Base-by-base conservation (phyloP, 1,140 invertebrate genomes). In the Solen grandis region DNA sequence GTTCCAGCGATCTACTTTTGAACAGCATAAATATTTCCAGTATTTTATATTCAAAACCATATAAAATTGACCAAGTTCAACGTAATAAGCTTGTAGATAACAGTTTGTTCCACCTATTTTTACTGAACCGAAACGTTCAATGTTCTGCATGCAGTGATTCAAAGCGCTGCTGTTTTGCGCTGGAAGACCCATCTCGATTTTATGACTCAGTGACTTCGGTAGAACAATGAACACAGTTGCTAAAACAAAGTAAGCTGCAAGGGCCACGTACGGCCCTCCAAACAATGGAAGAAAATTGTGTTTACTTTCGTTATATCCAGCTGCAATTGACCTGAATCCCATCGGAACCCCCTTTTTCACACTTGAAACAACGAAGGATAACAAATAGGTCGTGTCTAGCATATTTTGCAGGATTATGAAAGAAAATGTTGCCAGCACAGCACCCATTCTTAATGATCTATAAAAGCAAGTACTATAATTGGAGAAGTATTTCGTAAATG, bases 341-440 rank as follows among this genome's bases (percentile, higher is more conserved):
- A 76, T 27, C n/a, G 60, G 74, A 25, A 76, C 74, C 3, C 74
- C 74, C 19, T 65, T 65, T n/a, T 55, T 16, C 14, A 76, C 29
- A 36, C 74, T 55, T 38, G 25, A 8, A 1, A 36, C 5, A 5
- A 76, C 74, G 57, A 66, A 76, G n/a, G 27, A 4, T 31, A 25
- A n/a, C 5, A 76, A 19, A 38, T 55, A 76, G 31, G 13, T 22
- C 16, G 36, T 65, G 36, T 76, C 74, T 0, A 76, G 33, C 16
- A 19, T 22, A 36, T 55, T 31, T 50, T 76, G 74, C 27, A 76
- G 13, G 2, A 3, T 62, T 14, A 76, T 66, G 10, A 76, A 16
- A 25, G 13, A 35, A 38, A 65, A 22, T 19, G 74, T 60, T 10
- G 55, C 25, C n/a, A 65, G 0, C 2, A 66, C 10, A 19, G 46